Percentiles rank a stretch among this genome's conserved stretches.
Conservation (phyloP, 2,888 invertebrate genomes). For the Lottia gigantea region DNA sequence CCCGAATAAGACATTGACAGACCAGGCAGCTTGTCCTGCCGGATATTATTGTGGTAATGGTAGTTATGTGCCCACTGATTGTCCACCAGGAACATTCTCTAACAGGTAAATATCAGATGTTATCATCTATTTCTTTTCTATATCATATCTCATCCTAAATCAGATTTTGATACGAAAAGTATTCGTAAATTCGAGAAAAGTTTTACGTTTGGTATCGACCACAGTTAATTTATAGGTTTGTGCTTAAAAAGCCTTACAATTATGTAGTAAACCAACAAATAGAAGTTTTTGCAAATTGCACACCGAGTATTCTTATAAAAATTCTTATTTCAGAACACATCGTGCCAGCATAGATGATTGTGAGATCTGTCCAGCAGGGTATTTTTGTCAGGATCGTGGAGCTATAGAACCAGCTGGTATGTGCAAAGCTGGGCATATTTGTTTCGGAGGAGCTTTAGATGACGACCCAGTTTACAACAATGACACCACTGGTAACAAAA, state of each 20-base stretch:
- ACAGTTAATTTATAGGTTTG: no score
- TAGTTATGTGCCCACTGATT: slow-evolving; percentile 53
- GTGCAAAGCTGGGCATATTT: slow-evolving; percentile 65
- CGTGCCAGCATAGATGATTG: slow-evolving; percentile 48
- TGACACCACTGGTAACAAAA: slow-evolving; percentile 56
- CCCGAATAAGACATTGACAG: slow-evolving; percentile 57
- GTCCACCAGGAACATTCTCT: slow-evolving; percentile 62
- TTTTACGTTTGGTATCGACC: no score
- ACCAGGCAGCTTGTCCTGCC: slow-evolving; percentile 55
- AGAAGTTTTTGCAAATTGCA: no score
- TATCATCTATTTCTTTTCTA: neutral
- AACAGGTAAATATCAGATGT: slow-evolving; percentile 46
- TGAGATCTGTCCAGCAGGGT: slow-evolving; percentile 56
- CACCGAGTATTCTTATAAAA: neutral
- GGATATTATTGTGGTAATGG: slow-evolving; percentile 62
- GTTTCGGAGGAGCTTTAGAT: slow-evolving; percentile 53
- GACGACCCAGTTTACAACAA: slow-evolving; percentile 63
- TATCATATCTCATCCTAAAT: no score
- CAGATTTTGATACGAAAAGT: no score
- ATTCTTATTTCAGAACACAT: slow-evolving; percentile 38
- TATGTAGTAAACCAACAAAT: no score
- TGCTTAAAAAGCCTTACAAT: no score
- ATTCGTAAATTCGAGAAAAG: no score
- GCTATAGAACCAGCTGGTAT: slow-evolving; percentile 53
- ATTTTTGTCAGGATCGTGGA: slow-evolving; percentile 61